These are phyloP conservation scores for Lepidostoma basale DNA, from an alignment of 1,140 invertebrate genomes.

Conservation along the genomic window DNA sequence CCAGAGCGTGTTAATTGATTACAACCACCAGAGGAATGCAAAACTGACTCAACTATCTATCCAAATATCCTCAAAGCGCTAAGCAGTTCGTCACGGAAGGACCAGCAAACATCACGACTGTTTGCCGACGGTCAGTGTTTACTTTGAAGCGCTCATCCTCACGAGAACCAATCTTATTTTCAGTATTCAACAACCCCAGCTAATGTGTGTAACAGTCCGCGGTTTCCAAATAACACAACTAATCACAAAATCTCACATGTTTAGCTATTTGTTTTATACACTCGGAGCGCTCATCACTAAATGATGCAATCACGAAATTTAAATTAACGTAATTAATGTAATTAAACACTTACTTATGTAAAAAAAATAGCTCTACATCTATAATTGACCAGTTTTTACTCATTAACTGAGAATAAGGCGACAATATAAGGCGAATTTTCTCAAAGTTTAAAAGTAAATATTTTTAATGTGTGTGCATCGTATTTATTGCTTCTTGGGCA, in stretches of 20 bases:
- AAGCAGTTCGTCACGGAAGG: slow-evolving; percentile 35
- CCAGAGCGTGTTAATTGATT: slow-evolving; percentile 8
- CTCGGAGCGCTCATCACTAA: background rate
- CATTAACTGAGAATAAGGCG: too few relatives aligned
- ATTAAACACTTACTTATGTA: too few relatives aligned
- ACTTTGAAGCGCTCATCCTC: background rate
- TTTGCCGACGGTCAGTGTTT: background rate
- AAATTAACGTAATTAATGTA: too few relatives aligned
- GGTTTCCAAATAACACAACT: background rate
- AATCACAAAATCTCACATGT: background rate
- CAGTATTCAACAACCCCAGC: background rate
- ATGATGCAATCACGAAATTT: background rate
- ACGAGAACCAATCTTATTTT: too few relatives aligned
- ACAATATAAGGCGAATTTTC: too few relatives aligned
- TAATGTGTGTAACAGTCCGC: background rate
- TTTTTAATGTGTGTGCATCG: too few relatives aligned
- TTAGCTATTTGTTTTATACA: background rate
- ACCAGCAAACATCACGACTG: slow-evolving; percentile 34
- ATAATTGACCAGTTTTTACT: too few relatives aligned
- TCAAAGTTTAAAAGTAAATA: too few relatives aligned
- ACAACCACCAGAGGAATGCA: background rate
- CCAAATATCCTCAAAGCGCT: slow-evolving; percentile 17
- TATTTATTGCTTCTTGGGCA: too few relatives aligned
- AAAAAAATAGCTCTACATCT: too few relatives aligned
- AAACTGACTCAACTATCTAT: slow-evolving; percentile 24